Percentiles rank a stretch among this genome's conserved stretches.
phyloP scores from a whole-genome alignment of 2,113 vertebrate species.

The Sander vitreus region DNA sequence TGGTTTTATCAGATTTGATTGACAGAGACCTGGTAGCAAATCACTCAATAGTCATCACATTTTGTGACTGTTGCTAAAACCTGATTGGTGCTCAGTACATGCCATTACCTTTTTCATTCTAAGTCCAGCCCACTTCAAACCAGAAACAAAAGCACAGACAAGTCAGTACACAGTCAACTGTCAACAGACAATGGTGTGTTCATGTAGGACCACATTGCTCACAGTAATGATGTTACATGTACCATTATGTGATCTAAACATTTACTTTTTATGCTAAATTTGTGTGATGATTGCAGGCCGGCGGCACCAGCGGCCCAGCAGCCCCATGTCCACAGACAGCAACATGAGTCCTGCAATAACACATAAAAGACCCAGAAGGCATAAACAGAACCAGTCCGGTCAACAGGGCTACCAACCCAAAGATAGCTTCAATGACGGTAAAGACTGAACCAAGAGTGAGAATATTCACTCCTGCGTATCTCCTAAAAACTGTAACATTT shows the following conservation, averaged over 20 bases:
- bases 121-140: not conserved
- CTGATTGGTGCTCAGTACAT: too few relatives aligned
- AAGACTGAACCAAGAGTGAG: not conserved
- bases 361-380: slow-evolving; percentile 92
- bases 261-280: slow-evolving; percentile 61
- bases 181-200: not conserved
- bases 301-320: slow-evolving; percentile 88
- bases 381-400: slow-evolving; percentile 85
- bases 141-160: not conserved
- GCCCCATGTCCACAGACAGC: slow-evolving; percentile 95
- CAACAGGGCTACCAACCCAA: slow-evolving; percentile 90
- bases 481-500: slow-evolving; percentile 9
- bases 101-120: not conserved
- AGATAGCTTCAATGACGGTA: slow-evolving; percentile 93
- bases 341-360: slow-evolving; percentile 93
- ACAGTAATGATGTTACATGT: not conserved
- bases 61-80: not conserved
- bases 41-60: not conserved
- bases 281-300: slow-evolving; percentile 83
- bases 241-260: not conserved
- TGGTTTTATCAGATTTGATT: not conserved
- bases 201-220: not conserved
- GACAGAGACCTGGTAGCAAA: not conserved
- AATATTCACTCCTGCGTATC: not conserved
- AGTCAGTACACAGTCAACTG: not conserved